Conservation (phyloP, 2,888 invertebrate species). For the Andricus quercusramuli region DNA sequence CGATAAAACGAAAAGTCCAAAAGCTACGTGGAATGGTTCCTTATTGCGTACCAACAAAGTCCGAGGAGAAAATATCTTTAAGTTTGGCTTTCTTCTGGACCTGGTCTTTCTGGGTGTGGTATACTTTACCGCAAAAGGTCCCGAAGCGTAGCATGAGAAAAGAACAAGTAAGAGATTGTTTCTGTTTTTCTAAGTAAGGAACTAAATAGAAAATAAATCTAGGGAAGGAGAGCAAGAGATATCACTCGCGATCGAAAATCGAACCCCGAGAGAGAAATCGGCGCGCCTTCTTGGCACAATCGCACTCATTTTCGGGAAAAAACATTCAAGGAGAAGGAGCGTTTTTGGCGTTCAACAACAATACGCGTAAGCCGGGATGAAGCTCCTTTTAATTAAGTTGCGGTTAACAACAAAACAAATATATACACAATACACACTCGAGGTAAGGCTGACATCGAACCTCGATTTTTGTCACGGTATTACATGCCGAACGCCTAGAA, state of each 20-base stretch:
- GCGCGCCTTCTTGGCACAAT: constrained; percentile 25
- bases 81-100: constrained; percentile 87
- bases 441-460: constrained; percentile 54
- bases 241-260: constrained; percentile 25
- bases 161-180: constrained; percentile 68
- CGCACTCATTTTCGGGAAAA: constrained; percentile 10
- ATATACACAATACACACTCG: constrained; percentile 51
- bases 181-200: constrained; percentile 46
- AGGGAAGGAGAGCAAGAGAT: not conserved
- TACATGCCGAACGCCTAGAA: constrained; percentile 54
- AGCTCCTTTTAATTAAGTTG: constrained; percentile 36
- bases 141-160: constrained; percentile 69
- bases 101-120: constrained; percentile 87
- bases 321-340: constrained; percentile 30
- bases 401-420: constrained; percentile 48
- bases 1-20: constrained; percentile 50
- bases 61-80: constrained; percentile 92
- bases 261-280: constrained; percentile 24
- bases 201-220: constrained; percentile 39
- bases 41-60: constrained; percentile 85
- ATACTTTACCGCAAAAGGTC: constrained; percentile 83
- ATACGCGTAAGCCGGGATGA: constrained; percentile 28
- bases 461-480: constrained; percentile 47
- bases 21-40: constrained; percentile 66
- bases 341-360: constrained; percentile 42